Base-by-base conservation (phyloP, 2,888 invertebrate species). In the Cataglyphis cursor region DNA sequence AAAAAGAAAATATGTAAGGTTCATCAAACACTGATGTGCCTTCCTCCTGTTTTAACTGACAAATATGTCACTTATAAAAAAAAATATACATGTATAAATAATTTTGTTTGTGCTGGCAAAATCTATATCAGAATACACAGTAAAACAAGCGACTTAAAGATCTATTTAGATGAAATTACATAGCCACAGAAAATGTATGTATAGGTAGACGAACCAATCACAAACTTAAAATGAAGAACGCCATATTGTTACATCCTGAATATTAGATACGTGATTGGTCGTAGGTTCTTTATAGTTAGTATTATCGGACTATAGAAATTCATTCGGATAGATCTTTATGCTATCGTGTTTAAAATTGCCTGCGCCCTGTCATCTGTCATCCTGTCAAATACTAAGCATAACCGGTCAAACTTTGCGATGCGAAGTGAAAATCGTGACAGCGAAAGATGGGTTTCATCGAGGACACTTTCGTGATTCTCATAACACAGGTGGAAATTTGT, bases 381-480 rank as follows among this genome's bases (percentile, higher is more conserved):
- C 51, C 74, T 85, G 83, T 80, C 85, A 85, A 85, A 61, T 83
- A 73, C 75, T 41, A 5, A 65, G 31, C 9, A 70, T 62, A 54
- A 75, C 51, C 64, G 74, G 38, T 48, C 28, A 68, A 70, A 44
- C 73, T 85, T 88, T 73, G 90, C 87, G n/a, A 90, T 90, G 90
- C 90, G 61, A 87, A 89, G 86, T 76, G 80, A 78, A 59, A 38
- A 35, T 41, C 41, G 70, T 9, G 44, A 54, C 51, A 51, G 35
- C 68, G 65, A 72, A 85, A 86, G 31, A 98, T 98, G 98, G 97
- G 97, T 90, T 98, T 98, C 94, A 95, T 98, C 81, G 97, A 97
- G 94, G 98, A 98, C 95, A 97, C 98, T 57, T 96, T 97, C 85
- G 97, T 98, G 88, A 97, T 98, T 94, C 96, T 98, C 88, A 96